Conservation (phyloP, 92 coral and sea anemone genomes). For the Siderastrea siderea region DNA sequence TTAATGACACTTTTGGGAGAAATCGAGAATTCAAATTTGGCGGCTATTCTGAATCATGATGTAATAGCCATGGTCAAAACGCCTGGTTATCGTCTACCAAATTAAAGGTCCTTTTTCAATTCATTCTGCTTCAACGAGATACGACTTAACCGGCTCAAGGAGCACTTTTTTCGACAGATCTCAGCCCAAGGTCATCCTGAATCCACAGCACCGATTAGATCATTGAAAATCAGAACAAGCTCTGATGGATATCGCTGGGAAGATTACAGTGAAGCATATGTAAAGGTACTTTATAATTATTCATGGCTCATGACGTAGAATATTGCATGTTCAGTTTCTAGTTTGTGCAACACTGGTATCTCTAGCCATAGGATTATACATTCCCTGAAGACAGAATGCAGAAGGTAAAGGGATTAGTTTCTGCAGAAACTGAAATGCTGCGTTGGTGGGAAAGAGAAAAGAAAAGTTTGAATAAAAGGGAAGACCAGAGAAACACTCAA, state of each 20-base stretch:
- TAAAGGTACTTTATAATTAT: neutral
- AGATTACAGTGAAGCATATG: neutral
- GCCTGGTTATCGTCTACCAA: neutral
- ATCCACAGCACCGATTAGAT: neutral
- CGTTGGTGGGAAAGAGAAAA: too few relatives aligned
- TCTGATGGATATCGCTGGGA: slow-evolving; percentile 14
- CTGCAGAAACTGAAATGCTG: too few relatives aligned
- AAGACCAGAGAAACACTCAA: too few relatives aligned
- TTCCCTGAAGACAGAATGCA: too few relatives aligned
- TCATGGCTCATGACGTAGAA: neutral
- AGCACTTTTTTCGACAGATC: neutral
- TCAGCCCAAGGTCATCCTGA: slow-evolving; percentile 7
- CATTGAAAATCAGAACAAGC: neutral
- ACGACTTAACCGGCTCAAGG: neutral
- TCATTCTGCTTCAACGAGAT: neutral
- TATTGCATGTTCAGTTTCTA: neutral
- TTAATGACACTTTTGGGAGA: too few relatives aligned
- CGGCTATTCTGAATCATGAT: too few relatives aligned
- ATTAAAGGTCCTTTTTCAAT: neutral
- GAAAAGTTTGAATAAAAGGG: too few relatives aligned
- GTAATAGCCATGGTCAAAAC: too few relatives aligned
- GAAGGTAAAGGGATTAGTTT: too few relatives aligned
- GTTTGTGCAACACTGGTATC: neutral
- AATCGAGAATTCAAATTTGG: too few relatives aligned
- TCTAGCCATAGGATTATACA: too few relatives aligned